Percentiles rank a stretch among this genome's conserved stretches.
phyloP scores from a whole-genome alignment of 2,888 invertebrate species.

The Limnephilus marmoratus region DNA sequence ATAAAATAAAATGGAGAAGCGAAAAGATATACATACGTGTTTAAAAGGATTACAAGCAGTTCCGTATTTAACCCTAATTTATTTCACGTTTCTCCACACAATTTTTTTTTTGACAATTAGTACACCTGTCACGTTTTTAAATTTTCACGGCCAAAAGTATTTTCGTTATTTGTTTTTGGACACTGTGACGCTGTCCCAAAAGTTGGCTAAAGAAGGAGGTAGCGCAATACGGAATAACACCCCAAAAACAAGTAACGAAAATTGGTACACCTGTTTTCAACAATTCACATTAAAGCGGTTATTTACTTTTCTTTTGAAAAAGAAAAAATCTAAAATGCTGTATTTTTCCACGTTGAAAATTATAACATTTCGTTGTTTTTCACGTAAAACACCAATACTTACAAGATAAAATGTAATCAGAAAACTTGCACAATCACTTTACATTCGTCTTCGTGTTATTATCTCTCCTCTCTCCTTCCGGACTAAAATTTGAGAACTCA shows the following conservation, averaged over 20 bases:
- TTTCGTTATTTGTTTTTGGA: no score
- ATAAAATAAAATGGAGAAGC: no score
- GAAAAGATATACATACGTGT: no score
- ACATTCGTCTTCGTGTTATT: neutral
- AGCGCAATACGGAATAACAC: no score
- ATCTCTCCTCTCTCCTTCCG: neutral
- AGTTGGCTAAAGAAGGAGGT: no score
- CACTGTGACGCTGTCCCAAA: no score
- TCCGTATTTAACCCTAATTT: no score
- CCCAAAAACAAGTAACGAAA: no score
- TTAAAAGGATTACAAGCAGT: no score
- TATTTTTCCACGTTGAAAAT: neutral
- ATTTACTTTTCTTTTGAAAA: neutral
- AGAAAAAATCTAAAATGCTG: neutral
- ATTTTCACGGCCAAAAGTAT: no score
- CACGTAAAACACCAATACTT: neutral
- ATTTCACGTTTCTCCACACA: neutral
- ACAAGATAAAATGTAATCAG: neutral
- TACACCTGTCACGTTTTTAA: no score
- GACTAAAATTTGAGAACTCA: slow-evolving; percentile 32
- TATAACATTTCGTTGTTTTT: neutral
- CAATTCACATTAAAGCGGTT: neutral
- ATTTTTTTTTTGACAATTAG: no score
- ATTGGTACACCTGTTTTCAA: neutral
- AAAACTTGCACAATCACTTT: neutral